These are phyloP conservation scores for Brenthis hecate DNA, from an alignment of 2,888 invertebrate genomes.

Conservation along the genomic window DNA sequence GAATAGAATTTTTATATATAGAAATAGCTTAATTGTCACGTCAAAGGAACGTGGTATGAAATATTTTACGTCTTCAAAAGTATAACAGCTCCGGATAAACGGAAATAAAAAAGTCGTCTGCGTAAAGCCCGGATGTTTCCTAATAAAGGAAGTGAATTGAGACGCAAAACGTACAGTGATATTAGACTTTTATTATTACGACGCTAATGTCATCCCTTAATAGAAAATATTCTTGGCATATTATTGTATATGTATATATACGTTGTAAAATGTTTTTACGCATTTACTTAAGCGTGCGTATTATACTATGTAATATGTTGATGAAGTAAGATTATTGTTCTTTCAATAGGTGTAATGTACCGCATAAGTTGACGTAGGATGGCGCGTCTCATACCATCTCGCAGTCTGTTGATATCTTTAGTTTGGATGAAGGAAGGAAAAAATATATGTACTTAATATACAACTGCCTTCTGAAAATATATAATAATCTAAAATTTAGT, in stretches of 20 bases:
- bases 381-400: too few relatives aligned
- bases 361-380: too few relatives aligned
- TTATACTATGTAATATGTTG: too few relatives aligned
- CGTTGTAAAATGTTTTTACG: conserved; percentile 28
- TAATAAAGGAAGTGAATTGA: conserved; percentile 71
- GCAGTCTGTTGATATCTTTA: too few relatives aligned
- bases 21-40: conserved; percentile 32
- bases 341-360: too few relatives aligned
- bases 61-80: conserved; percentile 41
- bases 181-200: conserved; percentile 71
- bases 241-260: conserved; percentile 31
- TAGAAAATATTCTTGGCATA: conserved; percentile 43
- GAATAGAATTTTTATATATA: background rate
- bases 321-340: too few relatives aligned
- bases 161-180: conserved; percentile 52
- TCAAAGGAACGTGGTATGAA: conserved; percentile 40
- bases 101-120: conserved; percentile 76
- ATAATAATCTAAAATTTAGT: too few relatives aligned
- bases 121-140: conserved; percentile 65
- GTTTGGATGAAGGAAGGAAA: too few relatives aligned
- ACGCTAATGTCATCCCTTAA: conserved; percentile 63
- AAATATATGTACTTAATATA: too few relatives aligned
- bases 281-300: background rate
- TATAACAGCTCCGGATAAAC: conserved; percentile 55
- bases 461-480: too few relatives aligned